Evolutionary conservation across 2,888 invertebrate genomes (phyloP).

Genomic region (Trisateles emortualis): DNA sequence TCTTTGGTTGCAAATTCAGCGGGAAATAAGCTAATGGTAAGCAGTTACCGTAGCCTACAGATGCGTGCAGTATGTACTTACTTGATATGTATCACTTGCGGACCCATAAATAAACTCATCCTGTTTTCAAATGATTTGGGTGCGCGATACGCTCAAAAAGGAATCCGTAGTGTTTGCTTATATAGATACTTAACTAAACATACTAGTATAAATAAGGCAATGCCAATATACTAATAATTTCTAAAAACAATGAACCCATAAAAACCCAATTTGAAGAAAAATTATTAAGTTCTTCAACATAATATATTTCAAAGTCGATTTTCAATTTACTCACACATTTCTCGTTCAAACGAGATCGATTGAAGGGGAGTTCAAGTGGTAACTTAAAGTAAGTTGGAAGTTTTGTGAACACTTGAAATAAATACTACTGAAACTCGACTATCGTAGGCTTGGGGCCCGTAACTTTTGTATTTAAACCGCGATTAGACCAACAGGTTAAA

Average conservation of each 20-base stretch:
- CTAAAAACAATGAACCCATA: background rate
- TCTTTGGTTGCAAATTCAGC: too few species aligned
- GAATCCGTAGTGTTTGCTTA: too few species aligned
- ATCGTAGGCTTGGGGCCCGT: slow-evolving; percentile 7
- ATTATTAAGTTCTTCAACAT: background rate
- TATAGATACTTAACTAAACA: too few species aligned
- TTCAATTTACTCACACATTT: slow-evolving; percentile 19
- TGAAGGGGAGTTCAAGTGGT: slow-evolving; percentile 23
- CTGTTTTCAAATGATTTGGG: too few species aligned
- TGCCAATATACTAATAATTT: background rate
- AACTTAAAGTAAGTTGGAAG: slow-evolving; percentile 29
- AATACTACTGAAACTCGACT: slow-evolving; percentile 34
- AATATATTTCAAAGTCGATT: slow-evolving; percentile 9
- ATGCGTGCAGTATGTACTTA: too few species aligned
- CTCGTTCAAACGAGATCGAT: slow-evolving; percentile 21
- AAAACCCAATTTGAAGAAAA: background rate
- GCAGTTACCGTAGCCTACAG: too few species aligned
- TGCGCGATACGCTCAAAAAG: too few species aligned
- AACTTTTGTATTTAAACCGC: slow-evolving; percentile 23
- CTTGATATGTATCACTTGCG: too few species aligned
- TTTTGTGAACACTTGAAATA: slow-evolving; percentile 37
- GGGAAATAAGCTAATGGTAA: too few species aligned
- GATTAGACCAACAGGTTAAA: slow-evolving; percentile 27
- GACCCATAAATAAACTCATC: too few species aligned
- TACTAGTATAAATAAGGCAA: background rate